Conservation (phyloP, 1,140 invertebrate genomes). For the Camponotus vicinus region DNA sequence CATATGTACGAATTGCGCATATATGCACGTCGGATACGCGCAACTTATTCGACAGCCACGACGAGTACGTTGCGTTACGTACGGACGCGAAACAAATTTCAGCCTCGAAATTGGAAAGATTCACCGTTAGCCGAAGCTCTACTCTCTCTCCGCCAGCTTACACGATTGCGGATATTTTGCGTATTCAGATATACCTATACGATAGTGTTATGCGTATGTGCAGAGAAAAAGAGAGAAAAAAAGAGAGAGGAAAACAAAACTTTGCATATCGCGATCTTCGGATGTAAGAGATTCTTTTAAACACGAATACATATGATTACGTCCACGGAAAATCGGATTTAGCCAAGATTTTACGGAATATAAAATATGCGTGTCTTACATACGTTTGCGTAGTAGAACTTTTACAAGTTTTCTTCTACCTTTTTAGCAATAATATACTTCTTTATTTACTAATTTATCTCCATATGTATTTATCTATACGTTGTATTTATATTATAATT, state of each 20-base stretch:
- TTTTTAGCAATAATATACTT: background rate
- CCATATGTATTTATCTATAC: background rate
- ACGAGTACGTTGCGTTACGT: slow-evolving; percentile 40
- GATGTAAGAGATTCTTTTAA: slow-evolving; percentile 26
- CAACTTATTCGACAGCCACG: slow-evolving; percentile 57
- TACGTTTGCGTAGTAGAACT: too few relatives aligned
- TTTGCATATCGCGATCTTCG: slow-evolving; percentile 17
- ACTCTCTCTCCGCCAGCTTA: background rate
- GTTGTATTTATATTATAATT: too few relatives aligned
- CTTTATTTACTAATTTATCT: background rate
- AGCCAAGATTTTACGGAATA: background rate
- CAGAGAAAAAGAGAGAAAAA: background rate
- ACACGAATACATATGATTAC: slow-evolving; percentile 7
- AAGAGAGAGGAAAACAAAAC: background rate
- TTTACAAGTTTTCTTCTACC: background rate
- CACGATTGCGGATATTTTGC: background rate
- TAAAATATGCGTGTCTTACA: background rate
- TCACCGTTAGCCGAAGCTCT: slow-evolving; percentile 21
- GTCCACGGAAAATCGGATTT: background rate
- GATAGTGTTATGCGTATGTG: background rate
- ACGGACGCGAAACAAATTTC: slow-evolving; percentile 46
- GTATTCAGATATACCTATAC: background rate
- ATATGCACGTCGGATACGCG: slow-evolving; percentile 36
- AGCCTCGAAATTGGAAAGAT: slow-evolving; percentile 51
- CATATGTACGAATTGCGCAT: background rate